Base-by-base conservation (phyloP, 1,140 invertebrate genomes). In the Neodiprion pinetum region DNA sequence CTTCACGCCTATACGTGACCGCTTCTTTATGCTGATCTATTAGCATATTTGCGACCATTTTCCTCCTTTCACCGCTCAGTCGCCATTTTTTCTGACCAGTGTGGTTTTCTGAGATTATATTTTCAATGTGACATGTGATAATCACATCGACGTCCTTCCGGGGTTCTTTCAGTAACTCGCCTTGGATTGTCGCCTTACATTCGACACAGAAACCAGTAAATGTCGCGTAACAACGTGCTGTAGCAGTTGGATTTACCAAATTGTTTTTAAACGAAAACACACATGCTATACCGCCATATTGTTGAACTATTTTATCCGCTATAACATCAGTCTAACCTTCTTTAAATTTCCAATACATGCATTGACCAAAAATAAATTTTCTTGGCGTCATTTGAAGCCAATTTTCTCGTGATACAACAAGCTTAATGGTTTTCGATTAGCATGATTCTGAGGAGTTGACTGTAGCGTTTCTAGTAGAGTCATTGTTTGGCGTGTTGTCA, bases 191-290 rank as follows among this genome's bases (percentile, higher is more conserved):
- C n/a, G 72, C 72, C 12, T 70, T 23, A 50, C 75, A 76, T 65
- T 73, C 75, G 12, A 68, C 53, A 74, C 53, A 61, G 11, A 12
- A 12, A 7, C 53, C 53, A 61, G 11, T n/a, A n/a, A 61, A 5
- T n/a, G 11, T 61, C n/a, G 53, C 53, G 7, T 61, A 61, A n/a
- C 3, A 61, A 67, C 10, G n/a, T 50, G 71, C 74, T 11, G 9
- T 47, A 48, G 74, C 65, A 40, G 17, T 75, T 28, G 11, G 40
- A 49, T 69, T 66, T 1, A 75, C 71, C 9, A 7, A 67, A 69
- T 75, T 72, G 48, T 75, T 75, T 69, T 75, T 75, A 50, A 75
- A 75, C 1, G 71, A 12, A 47, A 75, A 47, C 3, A 75, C 74
- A 14, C 74, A 75, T 48, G 72, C 47, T 12, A 71, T 21, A 72